phyloP scores from a whole-genome alignment of 2,797 vertebrate genomes.

The Cossypha niveicapilla region DNA sequence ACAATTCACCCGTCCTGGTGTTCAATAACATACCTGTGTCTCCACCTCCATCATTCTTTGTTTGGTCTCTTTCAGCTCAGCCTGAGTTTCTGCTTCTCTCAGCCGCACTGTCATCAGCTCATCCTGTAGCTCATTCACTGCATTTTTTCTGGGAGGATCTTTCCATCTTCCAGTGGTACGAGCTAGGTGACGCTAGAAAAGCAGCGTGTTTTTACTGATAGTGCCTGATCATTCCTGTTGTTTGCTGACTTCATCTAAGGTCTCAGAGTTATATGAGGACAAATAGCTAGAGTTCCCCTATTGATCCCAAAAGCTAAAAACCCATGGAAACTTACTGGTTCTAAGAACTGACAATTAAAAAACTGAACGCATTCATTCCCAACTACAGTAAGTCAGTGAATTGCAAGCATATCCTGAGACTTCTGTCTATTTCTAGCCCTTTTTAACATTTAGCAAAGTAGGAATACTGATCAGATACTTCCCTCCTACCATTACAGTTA shows the following conservation, averaged over 20 bases:
- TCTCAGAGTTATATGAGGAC: neutral
- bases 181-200: conserved; percentile 86
- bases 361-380: neutral
- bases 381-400: neutral
- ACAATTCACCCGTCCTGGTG: neutral
- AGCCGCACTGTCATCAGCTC: conserved; percentile 93
- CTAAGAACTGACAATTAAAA: neutral
- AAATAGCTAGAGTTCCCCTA: neutral
- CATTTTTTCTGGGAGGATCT: conserved; percentile 88
- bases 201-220: neutral
- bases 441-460: neutral
- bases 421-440: neutral
- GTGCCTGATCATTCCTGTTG: neutral
- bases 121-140: conserved; percentile 90
- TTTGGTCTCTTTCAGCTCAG: conserved; percentile 88
- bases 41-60: conserved; percentile 94
- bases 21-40: conserved; percentile 83
- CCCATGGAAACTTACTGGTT: neutral
- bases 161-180: conserved; percentile 93
- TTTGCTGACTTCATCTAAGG: neutral
- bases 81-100: conserved; percentile 92
- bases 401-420: neutral
- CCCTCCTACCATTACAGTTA: neutral
- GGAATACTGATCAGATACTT: neutral
- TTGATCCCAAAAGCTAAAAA: neutral